Evolutionary conservation across 2,797 vertebrate genomes (phyloP), one percentile per base, ranked within the genome.

Genomic region (Odontamblyopus rebecca): DNA sequence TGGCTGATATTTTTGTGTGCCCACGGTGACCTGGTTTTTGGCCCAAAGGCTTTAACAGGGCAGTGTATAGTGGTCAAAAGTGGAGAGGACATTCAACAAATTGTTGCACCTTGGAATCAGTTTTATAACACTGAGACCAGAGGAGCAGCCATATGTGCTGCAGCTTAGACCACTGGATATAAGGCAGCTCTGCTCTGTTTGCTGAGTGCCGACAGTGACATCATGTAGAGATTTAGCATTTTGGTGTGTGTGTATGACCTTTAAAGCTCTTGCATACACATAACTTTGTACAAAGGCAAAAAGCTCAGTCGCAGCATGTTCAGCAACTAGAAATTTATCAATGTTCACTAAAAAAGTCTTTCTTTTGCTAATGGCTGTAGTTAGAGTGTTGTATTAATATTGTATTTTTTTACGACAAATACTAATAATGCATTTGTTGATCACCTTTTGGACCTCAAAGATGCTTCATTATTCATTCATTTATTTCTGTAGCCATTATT

Each of bases 181-280:
- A 44, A 12, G 9, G 41, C 41, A 44, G 41, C 41, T 12, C 9
- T 12, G 12, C 41, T 48, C 13, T 48, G 44, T 48, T 15, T 76
- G 59, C 23, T 50, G 2, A 8, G 29, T 16, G 70, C 75, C 70
- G 69, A 15, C 44, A 48, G 15, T 13, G 44, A 48, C 57, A 51
- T 62, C 61, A 62, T 69, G 72, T 73, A 81, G 84, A 85, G 67
- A 48, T 48, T 48, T 48, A 15, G 44, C 13, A 48, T 48, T 48
- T 29, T 6, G 44, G 44, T 29, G 26, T 59, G n/a, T 9, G 44
- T 41, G 26, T 50, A 26, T 50, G 63, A 65, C 63, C 63, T 66
- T 66, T 66, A 66, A 50, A 50, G 41, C 13, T 48, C 41, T 66
- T 50, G 18, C 63, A 29, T 66, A 27, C 63, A 66, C 26, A 50